Base-by-base conservation (phyloP, 2,797 vertebrate genomes). In the Thalassophryne amazonica region DNA sequence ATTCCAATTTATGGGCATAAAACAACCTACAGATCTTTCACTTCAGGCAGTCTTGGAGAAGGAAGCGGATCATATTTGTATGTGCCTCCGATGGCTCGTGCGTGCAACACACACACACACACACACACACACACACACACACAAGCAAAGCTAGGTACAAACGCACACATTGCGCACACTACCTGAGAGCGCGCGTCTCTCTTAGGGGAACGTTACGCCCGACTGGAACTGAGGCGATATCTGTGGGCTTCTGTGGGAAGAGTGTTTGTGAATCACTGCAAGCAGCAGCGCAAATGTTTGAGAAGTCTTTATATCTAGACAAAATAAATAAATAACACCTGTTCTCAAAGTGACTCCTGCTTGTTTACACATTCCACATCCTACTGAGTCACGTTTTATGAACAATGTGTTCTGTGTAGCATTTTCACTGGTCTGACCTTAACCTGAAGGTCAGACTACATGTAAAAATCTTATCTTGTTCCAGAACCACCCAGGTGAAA, bases 1-100 rank as follows among this genome's bases (percentile, higher is more conserved):
- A 86, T 86, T 81, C 70, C 81, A 86, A 89, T 87, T 89, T 86
- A 84, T 85, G 86, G 86, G 87, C 86, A 87, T 86, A 83, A 85
- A 90, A 88, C 83, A 87, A 87, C 84, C 83, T 83, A 87, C 82
- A 85, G 82, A 87, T 82, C 80, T 81, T 80, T 76, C 64, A 81
- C 79, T 83, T 80, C 76, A 68, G 80, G 81, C 80, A 29, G 65
- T 79, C 73, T 64, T 52, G 30, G 48, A 73, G 77, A 80, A 69
- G 57, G 73, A 77, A 85, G 83, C 69, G 80, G 81, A 87, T 86
- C 76, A 81, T 80, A 87, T 86, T 83, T 80, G 69, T 87, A 81
- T 81, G 73, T 76, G 80, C 78, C 80, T 78, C 69, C 53, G 47
- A 83, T 78, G 59, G 31, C 9, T 45, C 62, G 28, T 40, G 37